phyloP scores from a whole-genome alignment of 2,888 invertebrate species.

The Aphelenchoides bicaudatus region DNA sequence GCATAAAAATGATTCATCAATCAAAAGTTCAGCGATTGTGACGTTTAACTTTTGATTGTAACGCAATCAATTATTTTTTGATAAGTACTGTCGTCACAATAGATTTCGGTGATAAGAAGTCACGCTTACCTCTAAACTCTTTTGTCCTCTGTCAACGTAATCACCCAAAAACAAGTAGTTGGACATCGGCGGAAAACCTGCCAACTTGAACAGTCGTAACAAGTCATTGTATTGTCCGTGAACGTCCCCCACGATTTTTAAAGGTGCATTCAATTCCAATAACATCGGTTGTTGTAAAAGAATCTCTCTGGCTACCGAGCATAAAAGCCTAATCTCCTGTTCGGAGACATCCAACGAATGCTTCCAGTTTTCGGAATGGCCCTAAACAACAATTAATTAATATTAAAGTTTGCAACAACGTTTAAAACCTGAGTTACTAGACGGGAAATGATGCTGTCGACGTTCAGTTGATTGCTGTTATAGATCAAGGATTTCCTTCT shows the following conservation, averaged over 20 bases:
- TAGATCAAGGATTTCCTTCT: constrained; percentile 52
- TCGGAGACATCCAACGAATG: constrained; percentile 55
- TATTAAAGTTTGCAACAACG: background rate
- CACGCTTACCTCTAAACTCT: constrained; percentile 45
- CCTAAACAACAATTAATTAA: constrained; percentile 8
- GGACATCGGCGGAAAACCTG: constrained; percentile 95
- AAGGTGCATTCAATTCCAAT: constrained; percentile 55
- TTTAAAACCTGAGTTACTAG: constrained; percentile 31
- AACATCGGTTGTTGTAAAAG: constrained; percentile 59
- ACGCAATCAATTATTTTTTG: background rate
- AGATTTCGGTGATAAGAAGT: background rate
- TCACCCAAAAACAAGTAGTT: constrained; percentile 56
- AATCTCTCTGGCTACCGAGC: constrained; percentile 51
- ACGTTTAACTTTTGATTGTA: background rate
- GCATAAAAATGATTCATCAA: constrained; percentile 5
- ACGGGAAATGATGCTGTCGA: constrained; percentile 51
- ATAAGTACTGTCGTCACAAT: background rate
- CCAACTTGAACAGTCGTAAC: constrained; percentile 92
- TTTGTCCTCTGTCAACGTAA: constrained; percentile 58
- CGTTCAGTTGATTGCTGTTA: constrained; percentile 44
- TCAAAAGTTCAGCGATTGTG: background rate
- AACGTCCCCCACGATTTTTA: constrained; percentile 58
- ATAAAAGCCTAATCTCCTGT: constrained; percentile 54
- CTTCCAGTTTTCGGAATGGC: constrained; percentile 23
- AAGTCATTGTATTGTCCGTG: constrained; percentile 69